phyloP scores from a whole-genome alignment of 35 echinoderm and acorn worm genomes.

The Diadema setosum region DNA sequence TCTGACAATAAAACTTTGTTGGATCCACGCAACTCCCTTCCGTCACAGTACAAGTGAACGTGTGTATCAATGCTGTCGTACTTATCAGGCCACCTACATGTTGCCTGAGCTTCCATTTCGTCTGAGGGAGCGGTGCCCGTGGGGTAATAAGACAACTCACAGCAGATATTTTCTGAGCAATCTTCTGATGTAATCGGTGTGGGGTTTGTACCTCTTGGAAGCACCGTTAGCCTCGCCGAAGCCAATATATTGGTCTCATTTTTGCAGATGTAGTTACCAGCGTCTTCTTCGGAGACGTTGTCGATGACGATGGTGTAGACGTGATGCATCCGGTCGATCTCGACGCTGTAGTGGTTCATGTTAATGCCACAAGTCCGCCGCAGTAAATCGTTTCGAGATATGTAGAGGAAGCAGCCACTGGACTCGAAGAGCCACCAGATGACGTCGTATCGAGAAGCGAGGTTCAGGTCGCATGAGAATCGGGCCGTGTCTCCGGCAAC shows the following conservation, averaged over 20 bases:
- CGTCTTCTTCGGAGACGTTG: neutral
- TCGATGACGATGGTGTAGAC: neutral
- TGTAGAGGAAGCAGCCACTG: neutral
- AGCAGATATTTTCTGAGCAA: neutral
- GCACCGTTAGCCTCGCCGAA: neutral
- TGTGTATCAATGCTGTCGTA: neutral
- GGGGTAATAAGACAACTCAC: neutral
- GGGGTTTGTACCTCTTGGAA: neutral
- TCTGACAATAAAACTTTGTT: neutral
- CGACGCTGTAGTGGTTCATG: neutral
- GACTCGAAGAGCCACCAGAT: slow-evolving; percentile 9
- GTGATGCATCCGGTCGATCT: neutral
- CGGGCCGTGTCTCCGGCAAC: neutral
- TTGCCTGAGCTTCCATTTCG: neutral
- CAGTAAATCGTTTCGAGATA: neutral
- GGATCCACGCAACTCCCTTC: neutral
- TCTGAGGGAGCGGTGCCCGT: neutral
- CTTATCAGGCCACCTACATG: neutral
- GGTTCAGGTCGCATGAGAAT: slow-evolving; percentile 3
- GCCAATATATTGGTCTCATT: neutral
- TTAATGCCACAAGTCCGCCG: neutral
- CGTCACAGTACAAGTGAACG: neutral
- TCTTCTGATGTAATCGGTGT: neutral
- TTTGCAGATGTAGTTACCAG: neutral
- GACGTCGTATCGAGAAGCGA: neutral